Conservation (phyloP, 2,113 vertebrate species). For the Pantherophis guttatus region DNA sequence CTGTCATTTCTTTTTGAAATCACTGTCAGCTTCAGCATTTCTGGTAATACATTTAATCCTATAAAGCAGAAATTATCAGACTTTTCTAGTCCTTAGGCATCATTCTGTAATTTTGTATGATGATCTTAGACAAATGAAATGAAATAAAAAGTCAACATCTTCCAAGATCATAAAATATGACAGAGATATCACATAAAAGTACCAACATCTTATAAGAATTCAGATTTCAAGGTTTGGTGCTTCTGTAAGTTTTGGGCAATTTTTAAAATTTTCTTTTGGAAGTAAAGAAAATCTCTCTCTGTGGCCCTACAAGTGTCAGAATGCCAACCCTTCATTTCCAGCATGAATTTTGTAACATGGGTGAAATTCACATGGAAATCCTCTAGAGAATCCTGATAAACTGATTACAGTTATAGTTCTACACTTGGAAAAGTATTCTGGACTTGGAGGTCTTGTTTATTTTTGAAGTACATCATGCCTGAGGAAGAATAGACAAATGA, state of each 20-base stretch:
- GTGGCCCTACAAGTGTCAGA: neutral
- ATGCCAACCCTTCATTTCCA: neutral
- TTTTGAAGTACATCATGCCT: neutral
- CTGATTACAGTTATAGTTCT: neutral
- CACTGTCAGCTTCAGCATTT: neutral
- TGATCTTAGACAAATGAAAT: neutral
- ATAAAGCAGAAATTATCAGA: neutral
- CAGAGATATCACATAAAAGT: neutral
- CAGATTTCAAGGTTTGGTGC: neutral
- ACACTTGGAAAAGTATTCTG: neutral
- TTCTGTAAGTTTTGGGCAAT: neutral
- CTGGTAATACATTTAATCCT: neutral
- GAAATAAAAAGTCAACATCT: neutral
- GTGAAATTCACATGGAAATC: neutral
- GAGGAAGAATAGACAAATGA: neutral
- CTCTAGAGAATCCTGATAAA: neutral
- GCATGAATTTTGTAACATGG: neutral
- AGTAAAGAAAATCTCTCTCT: neutral
- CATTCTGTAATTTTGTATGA: neutral
- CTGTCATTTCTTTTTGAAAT: neutral
- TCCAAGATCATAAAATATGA: neutral
- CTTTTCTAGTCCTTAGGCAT: neutral
- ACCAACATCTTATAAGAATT: neutral
- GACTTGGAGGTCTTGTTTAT: neutral
- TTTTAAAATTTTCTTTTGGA: neutral